A percentile compares a stretch with the other conserved stretches of the same genome.
phyloP scores from a whole-genome alignment of 2,888 invertebrate genomes.

The Phanerotoma sp. region DNA sequence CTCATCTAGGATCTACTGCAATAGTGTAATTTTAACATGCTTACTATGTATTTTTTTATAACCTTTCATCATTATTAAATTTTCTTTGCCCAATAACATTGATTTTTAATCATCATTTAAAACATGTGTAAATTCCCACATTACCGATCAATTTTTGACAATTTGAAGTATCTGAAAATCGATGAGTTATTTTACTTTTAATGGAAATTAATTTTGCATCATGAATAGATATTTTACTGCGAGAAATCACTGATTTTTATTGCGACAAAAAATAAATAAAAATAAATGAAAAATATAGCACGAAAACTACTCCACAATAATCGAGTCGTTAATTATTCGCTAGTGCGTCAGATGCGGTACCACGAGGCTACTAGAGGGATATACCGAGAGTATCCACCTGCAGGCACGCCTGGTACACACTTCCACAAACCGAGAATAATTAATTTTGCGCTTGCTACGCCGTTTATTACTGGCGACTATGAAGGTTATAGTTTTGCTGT shows the following conservation, averaged over 20 bases:
- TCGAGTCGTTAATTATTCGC: constrained; percentile 20
- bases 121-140: too few species aligned
- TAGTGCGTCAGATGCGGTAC: constrained; percentile 17
- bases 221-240: too few species aligned
- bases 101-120: too few species aligned
- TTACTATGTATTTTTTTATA: too few species aligned
- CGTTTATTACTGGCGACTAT: constrained; percentile 25
- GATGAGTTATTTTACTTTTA: too few species aligned
- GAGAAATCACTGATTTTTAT: not conserved
- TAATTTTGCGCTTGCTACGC: constrained; percentile 22
- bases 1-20: too few species aligned
- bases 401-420: constrained; percentile 15
- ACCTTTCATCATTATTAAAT: too few species aligned
- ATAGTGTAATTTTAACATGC: too few species aligned
- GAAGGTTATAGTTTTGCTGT: constrained; percentile 20
- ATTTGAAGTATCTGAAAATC: too few species aligned
- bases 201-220: too few species aligned
- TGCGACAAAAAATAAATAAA: not conserved
- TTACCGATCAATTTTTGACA: too few species aligned
- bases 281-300: not conserved
- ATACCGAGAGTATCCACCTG: constrained; percentile 11
- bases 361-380: constrained; percentile 10
- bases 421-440: constrained; percentile 24
- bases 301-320: constrained; percentile 9
- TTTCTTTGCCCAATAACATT: too few species aligned